Conservation (phyloP, 2,113 vertebrate genomes). For the Corapipo altera region DNA sequence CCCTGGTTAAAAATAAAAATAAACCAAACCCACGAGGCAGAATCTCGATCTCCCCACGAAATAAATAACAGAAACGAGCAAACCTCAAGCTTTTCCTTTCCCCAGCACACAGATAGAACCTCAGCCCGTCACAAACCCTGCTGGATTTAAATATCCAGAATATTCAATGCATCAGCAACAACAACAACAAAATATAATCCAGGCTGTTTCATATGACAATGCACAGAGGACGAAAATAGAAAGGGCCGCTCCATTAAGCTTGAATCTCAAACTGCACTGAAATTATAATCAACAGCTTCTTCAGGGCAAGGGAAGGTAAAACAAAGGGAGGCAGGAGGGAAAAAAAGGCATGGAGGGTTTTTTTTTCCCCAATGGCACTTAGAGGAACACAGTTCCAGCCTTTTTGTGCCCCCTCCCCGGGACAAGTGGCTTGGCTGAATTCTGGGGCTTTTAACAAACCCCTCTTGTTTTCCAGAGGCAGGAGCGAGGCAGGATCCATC, state of each 20-base stretch:
- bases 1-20: background rate
- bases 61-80: background rate
- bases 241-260: slow-evolving; percentile 33
- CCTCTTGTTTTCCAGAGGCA: background rate
- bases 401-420: background rate
- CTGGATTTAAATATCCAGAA: slow-evolving; percentile 40
- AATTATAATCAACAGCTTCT: slow-evolving; percentile 66
- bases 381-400: background rate
- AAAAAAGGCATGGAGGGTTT: accelerated
- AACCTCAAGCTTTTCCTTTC: background rate
- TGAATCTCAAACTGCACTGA: slow-evolving; percentile 47
- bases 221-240: slow-evolving; percentile 51
- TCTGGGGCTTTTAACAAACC: background rate
- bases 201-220: slow-evolving; percentile 54
- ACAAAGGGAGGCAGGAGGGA: background rate
- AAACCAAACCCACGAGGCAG: background rate
- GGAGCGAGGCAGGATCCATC: background rate
- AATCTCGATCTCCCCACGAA: background rate
- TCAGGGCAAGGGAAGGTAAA: slow-evolving; percentile 37
- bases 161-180: slow-evolving; percentile 20
- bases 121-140: background rate
- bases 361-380: background rate
- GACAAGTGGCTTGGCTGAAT: background rate
- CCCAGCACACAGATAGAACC: background rate
- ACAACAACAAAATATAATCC: slow-evolving; percentile 33